Evolutionary conservation across 2,888 invertebrate genomes (phyloP).

Genomic region (Drosophila testacea): DNA sequence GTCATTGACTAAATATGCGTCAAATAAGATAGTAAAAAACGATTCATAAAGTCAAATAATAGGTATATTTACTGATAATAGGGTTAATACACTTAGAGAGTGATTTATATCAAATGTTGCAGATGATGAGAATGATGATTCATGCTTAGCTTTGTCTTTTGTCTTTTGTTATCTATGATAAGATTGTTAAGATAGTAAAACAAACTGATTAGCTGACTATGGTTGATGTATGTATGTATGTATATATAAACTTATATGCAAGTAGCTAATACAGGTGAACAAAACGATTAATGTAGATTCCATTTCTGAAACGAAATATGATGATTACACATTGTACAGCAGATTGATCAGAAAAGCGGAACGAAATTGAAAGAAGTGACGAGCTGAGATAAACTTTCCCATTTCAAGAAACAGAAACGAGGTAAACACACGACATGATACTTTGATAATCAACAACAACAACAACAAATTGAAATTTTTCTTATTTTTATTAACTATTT

Average conservation of each 20-base stretch:
- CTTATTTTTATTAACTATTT: background rate
- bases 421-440: constrained; percentile 44
- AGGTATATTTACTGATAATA: no score
- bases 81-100: background rate
- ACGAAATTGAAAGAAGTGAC: constrained; percentile 43
- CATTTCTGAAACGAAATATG: background rate
- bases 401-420: constrained; percentile 55
- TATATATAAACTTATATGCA: background rate
- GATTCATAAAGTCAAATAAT: background rate
- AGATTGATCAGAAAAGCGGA: constrained; percentile 58
- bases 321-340: constrained; percentile 4
- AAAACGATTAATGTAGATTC: background rate
- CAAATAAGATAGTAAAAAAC: background rate
- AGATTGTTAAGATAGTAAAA: constrained; percentile 21
- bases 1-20: background rate
- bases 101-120: background rate
- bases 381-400: constrained; percentile 56
- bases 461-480: constrained; percentile 11
- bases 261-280: background rate
- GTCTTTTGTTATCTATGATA: constrained; percentile 27
- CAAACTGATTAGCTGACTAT: background rate
- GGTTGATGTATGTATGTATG: background rate
- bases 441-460: constrained; percentile 29
- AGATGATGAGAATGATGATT: constrained; percentile 3
- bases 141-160: constrained; percentile 7